Conservation (phyloP, 2,113 vertebrate genomes). For the Capra hircus region DNA sequence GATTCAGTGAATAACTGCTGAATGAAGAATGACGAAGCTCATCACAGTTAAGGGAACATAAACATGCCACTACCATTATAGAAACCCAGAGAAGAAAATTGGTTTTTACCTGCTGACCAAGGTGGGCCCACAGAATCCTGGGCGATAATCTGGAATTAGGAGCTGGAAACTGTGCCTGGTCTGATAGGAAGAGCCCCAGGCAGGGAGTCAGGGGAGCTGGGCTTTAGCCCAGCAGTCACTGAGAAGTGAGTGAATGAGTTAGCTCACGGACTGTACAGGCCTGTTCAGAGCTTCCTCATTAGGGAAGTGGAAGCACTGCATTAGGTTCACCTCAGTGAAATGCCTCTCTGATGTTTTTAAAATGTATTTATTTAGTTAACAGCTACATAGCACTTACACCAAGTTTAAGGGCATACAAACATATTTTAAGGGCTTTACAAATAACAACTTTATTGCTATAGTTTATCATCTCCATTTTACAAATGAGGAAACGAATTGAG, state of each 20-base stretch:
- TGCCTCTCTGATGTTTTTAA: neutral
- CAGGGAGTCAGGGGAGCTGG: neutral
- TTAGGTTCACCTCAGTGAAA: neutral
- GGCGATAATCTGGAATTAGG: neutral
- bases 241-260: accelerated
- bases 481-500: neutral
- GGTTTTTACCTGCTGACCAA: neutral
- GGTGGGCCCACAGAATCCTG: neutral
- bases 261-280: neutral
- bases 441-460: neutral
- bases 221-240: neutral
- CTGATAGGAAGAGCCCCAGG: neutral
- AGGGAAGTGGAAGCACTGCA: neutral
- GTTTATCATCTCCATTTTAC: neutral
- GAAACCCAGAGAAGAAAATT: neutral
- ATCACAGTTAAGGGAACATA: neutral
- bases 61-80: neutral
- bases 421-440: neutral
- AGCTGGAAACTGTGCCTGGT: neutral
- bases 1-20: neutral
- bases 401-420: neutral
- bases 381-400: neutral
- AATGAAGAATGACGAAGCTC: neutral
- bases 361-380: neutral
- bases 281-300: neutral